A percentile compares a stretch with the other conserved stretches of the same genome.
Evolutionary conservation across 2,113 vertebrate genomes (phyloP).

Genomic region (Dissostichus mawsoni): DNA sequence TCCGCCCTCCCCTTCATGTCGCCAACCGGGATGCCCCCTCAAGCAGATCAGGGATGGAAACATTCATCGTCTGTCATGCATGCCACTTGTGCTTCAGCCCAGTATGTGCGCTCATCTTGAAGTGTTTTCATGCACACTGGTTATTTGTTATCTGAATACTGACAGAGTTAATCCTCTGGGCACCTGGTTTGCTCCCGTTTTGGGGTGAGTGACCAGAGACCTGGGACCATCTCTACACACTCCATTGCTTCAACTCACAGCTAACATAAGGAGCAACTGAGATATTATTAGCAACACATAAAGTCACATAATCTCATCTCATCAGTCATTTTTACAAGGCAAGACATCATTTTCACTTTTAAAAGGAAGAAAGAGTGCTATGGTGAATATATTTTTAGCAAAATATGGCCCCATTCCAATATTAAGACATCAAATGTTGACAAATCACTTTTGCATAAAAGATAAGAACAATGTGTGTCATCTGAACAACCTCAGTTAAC

Average conservation of each 20-base stretch:
- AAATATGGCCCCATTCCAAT: constrained; percentile 44
- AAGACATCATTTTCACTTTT: constrained; percentile 53
- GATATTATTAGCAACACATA: constrained; percentile 35
- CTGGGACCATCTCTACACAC: constrained; percentile 29
- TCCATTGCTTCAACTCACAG: constrained; percentile 51
- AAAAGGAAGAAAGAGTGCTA: constrained; percentile 3
- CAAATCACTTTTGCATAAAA: constrained; percentile 32
- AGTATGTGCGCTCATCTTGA: constrained; percentile 60
- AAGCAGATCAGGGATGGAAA: constrained; percentile 56
- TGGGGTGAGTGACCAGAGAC: constrained; percentile 51
- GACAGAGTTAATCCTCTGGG: constrained; percentile 66
- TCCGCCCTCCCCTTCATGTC: constrained; percentile 42
- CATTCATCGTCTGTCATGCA: constrained; percentile 62
- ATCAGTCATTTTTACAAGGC: constrained; percentile 54
- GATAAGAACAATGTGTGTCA: constrained; percentile 44
- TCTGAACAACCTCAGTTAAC: constrained; percentile 42
- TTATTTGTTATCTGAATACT: constrained; percentile 65
- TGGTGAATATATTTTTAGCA: constrained; percentile 20
- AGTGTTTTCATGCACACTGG: constrained; percentile 59
- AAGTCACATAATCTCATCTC: constrained; percentile 33
- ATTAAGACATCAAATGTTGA: constrained; percentile 55
- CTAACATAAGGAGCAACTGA: constrained; percentile 32
- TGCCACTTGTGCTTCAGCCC: constrained; percentile 55
- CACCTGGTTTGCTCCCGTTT: constrained; percentile 72
- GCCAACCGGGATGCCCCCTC: constrained; percentile 29